phyloP scores from a whole-genome alignment of 2,113 vertebrate species.

The Glaucomys volans region DNA sequence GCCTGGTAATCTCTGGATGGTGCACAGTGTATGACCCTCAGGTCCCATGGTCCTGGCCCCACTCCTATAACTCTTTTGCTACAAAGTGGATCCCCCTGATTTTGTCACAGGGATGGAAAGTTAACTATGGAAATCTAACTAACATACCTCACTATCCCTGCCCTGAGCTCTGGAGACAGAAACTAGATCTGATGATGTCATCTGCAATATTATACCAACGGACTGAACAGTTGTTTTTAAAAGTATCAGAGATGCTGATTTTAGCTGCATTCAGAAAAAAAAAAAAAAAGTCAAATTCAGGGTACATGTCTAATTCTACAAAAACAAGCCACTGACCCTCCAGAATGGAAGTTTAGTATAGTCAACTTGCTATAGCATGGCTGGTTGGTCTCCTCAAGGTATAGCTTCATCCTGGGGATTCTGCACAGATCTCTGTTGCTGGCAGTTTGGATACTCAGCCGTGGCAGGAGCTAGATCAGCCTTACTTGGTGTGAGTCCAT shows the following conservation, averaged over 20 bases:
- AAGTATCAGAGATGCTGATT: too few species aligned
- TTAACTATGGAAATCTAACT: too few species aligned
- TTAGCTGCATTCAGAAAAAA: not conserved
- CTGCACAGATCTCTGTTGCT: not conserved
- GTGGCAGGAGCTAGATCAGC: not conserved
- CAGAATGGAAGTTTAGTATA: not conserved
- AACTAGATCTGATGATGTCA: not conserved
- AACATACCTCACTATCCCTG: too few species aligned
- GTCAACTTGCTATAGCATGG: not conserved
- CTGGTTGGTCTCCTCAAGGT: not conserved
- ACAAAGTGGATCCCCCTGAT: not conserved
- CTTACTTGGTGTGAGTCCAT: not conserved
- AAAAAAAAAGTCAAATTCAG: not conserved
- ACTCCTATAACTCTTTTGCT: not conserved
- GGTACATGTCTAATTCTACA: not conserved
- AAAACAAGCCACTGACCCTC: not conserved
- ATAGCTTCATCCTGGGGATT: too few species aligned
- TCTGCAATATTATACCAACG: not conserved
- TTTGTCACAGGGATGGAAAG: too few species aligned
- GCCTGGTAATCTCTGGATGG: not conserved
- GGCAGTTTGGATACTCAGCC: not conserved
- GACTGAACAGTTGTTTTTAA: not conserved
- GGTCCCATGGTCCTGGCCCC: not conserved
- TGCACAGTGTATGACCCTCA: not conserved
- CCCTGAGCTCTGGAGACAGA: too few species aligned